Percentiles rank a stretch among this genome's conserved stretches.
These are phyloP conservation scores for Erynnis tages DNA, from an alignment of 2,888 invertebrate species.

Conservation along the genomic window DNA sequence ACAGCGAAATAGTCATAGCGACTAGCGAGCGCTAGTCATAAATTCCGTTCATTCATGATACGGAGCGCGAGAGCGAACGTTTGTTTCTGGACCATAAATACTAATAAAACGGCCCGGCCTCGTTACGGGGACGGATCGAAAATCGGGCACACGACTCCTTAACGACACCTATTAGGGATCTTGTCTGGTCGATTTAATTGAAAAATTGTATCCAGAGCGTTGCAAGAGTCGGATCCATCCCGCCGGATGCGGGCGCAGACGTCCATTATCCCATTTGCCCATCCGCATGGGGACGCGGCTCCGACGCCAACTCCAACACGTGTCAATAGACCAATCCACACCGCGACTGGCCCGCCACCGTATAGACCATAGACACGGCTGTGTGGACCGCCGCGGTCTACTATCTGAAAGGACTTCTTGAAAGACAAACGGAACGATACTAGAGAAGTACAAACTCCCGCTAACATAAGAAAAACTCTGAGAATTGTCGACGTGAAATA, in stretches of 20 bases:
- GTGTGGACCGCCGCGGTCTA: background rate
- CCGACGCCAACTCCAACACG: slow-evolving; percentile 51
- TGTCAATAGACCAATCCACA: slow-evolving; percentile 70
- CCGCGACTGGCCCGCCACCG: background rate
- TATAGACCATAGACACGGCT: background rate
- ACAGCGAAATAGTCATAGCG: slow-evolving; percentile 51
- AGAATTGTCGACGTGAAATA: too few species aligned
- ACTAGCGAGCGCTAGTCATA: slow-evolving; percentile 69
- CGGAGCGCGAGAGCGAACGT: slow-evolving; percentile 51
- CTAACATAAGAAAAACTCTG: too few species aligned
- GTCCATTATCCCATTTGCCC: slow-evolving; percentile 80
- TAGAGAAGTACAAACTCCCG: too few species aligned
- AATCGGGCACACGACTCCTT: slow-evolving; percentile 81
- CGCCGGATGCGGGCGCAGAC: slow-evolving; percentile 81
- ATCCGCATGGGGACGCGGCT: slow-evolving; percentile 75
- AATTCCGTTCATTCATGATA: slow-evolving; percentile 74
- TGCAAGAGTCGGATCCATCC: slow-evolving; percentile 78
- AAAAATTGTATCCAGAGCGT: slow-evolving; percentile 80
- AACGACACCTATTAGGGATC: slow-evolving; percentile 81
- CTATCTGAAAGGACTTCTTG: slow-evolving; percentile 26
- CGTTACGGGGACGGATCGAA: slow-evolving; percentile 78
- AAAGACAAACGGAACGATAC: too few species aligned
- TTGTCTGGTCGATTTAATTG: slow-evolving; percentile 80
- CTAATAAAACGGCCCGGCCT: slow-evolving; percentile 76
- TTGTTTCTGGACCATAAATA: slow-evolving; percentile 77